Evolutionary conservation across 2,888 invertebrate species (phyloP), one percentile per base, ranked within the genome.

Genomic region (Thymelicus sylvestris): DNA sequence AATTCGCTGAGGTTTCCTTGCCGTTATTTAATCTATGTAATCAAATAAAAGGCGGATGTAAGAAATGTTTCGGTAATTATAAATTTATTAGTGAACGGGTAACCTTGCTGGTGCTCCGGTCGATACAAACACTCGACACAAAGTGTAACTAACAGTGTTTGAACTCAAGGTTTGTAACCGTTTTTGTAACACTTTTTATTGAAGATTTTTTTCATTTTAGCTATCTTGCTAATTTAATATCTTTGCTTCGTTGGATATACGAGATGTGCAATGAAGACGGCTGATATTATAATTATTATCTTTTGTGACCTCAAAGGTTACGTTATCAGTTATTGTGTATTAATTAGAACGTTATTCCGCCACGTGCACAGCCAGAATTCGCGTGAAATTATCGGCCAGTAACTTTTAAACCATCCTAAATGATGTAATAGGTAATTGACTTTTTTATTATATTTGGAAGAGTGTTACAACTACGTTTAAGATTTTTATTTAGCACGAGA

Each of bases 31-130:
- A 50, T 39, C 62, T 47, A 31, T 67, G 65, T 66, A 72, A 68
- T 67, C 72, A 69, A 72, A 70, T 76, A 79, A 79, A 84, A 87
- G 80, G 83, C 88, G 89, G 89, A 90, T 86, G 80, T 85, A 74
- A 81, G 81, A 81, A 81, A 81, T 73, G 76, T 81, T 81, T 79
- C 77, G 79, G 74, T 76, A 81, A 77, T 73, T 73, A 61, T 71
- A 70, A 73, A 73, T 65, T 75, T 64, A 50, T 38, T 44, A 83
- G 90, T 87, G 90, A 91, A 86, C 79, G 90, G 78, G 74, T 75
- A 82, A 83, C 91, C 90, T 91, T 88, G 87, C 73, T 71, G 73
- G 79, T 68, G 39, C 59, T 13, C 13, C 39, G 48, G 84, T 80
- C 79, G 77, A 78, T 74, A 73, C 63, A 10, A 59, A 62, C 62